Evolutionary conservation across 2,797 vertebrate species (phyloP), one percentile per base, ranked within the genome.

Genomic region (Hippoglossus hippoglossus): DNA sequence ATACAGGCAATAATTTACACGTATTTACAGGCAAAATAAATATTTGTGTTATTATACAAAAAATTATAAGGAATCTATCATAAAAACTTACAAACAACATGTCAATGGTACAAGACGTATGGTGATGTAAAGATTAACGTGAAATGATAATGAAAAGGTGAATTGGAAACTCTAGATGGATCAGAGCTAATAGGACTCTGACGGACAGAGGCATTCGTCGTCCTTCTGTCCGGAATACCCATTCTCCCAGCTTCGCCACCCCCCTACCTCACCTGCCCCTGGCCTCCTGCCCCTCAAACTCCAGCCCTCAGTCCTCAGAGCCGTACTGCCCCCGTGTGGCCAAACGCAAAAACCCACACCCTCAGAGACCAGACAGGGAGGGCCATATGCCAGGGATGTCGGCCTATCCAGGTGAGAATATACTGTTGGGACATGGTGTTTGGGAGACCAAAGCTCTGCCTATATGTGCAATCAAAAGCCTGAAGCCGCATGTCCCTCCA

Each of bases 241-340:
- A 3, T 81, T n/a, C 93, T 12, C 70, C 92, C 34, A 72, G 70
- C 76, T 93, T 91, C 36, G 15, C 83, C 18, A 67, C 73, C 16
- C 85, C 85, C 0, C 62, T 78, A 7, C 86, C 87, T 4, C 83
- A 83, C 61, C 92, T 84, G 2, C 41, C 82, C 10, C 46, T 66
- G 1, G 6, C 76, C 53, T 80, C 91, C 26, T 87, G 89, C 69
- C 61, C 87, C 1, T 61, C 91, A 0, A 79, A 68, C 54, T 28
- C 86, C 12, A 39, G 73, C 36, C 75, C 88, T 10, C 91, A 83
- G 53, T 25, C 92, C 4, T 54, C 92, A 19, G 93, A 93, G 71
- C 89, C 84, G 6, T 94, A 92, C 91, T 95, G 93, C 86, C 92
- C 92, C 54, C 94, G 94, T 77, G 92, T 94, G 93, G 90, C 73